Evolutionary conservation across 2,888 invertebrate genomes (phyloP).

Genomic region (Philhelius pedissequus): DNA sequence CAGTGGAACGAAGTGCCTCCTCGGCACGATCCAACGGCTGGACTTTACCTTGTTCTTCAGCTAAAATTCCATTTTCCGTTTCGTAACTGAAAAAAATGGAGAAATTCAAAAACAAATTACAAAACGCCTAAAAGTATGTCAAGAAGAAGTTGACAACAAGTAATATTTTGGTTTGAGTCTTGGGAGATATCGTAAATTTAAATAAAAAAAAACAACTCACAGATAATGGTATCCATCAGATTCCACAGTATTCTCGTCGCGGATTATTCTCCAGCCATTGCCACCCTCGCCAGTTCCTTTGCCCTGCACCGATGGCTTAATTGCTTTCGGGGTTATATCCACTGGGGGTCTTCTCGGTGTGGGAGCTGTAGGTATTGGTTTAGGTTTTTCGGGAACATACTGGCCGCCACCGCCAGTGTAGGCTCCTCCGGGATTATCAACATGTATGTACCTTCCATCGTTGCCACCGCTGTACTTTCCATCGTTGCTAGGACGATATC

Average conservation of each 20-base stretch:
- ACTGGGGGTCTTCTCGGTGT: conserved; percentile 22
- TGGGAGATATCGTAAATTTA: conserved; percentile 44
- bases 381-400: conserved; percentile 70
- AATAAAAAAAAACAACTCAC: conserved; percentile 70
- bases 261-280: conserved; percentile 80
- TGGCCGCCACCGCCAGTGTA: conserved; percentile 72
- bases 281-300: conserved; percentile 76
- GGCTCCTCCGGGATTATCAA: conserved; percentile 74
- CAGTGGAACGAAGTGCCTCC: conserved; percentile 82
- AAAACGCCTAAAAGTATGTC: conserved; percentile 43
- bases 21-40: conserved; percentile 80
- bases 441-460: conserved; percentile 80
- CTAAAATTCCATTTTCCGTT: conserved; percentile 81
- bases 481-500: conserved; percentile 73
- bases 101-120: not conserved
- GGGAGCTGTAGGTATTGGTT: not conserved
- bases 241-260: conserved; percentile 80
- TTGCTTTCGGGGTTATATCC: conserved; percentile 63
- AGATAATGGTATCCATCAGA: conserved; percentile 82
- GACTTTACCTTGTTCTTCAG: conserved; percentile 81
- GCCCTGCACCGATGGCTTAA: conserved; percentile 68
- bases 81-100: conserved; percentile 78
- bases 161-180: conserved; percentile 6
- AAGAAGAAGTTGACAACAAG: not conserved
- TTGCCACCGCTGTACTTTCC: conserved; percentile 73